These are phyloP conservation scores for Melospiza melodia DNA, from an alignment of 2,113 vertebrate species.

Conservation along the genomic window DNA sequence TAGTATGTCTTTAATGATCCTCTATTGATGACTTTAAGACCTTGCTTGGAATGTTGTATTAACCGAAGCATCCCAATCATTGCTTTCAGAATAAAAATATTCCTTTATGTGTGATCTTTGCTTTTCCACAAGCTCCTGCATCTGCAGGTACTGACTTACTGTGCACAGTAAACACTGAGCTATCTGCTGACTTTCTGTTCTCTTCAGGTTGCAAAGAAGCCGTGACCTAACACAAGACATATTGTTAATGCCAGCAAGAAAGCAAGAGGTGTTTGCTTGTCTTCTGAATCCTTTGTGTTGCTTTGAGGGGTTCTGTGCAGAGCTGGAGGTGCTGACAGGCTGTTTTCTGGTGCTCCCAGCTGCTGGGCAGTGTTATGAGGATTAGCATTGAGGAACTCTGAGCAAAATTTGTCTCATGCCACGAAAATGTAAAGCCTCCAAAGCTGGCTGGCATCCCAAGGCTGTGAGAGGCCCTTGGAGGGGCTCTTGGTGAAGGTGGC, in stretches of 20 bases:
- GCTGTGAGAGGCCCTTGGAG: constrained; percentile 35
- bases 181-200: not conserved
- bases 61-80: not conserved
- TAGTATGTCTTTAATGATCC: not conserved
- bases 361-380: not conserved
- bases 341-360: not conserved
- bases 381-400: constrained; percentile 13
- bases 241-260: not conserved
- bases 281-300: not conserved
- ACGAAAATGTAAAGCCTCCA: constrained; percentile 40
- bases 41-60: not conserved
- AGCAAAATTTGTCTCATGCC: constrained; percentile 49
- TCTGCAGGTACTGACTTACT: not conserved
- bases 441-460: constrained; percentile 45
- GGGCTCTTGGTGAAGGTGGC: not conserved
- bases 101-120: not conserved
- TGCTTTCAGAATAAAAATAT: not conserved
- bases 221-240: not conserved
- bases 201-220: not conserved
- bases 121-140: not conserved
- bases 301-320: not conserved
- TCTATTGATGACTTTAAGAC: not conserved
- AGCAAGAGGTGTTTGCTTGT: not conserved
- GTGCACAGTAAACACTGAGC: not conserved
- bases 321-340: not conserved